Percentiles rank a stretch among this genome's conserved stretches.
These are phyloP conservation scores for Gari tellinella DNA, from an alignment of 2,888 invertebrate species.

Conservation along the genomic window DNA sequence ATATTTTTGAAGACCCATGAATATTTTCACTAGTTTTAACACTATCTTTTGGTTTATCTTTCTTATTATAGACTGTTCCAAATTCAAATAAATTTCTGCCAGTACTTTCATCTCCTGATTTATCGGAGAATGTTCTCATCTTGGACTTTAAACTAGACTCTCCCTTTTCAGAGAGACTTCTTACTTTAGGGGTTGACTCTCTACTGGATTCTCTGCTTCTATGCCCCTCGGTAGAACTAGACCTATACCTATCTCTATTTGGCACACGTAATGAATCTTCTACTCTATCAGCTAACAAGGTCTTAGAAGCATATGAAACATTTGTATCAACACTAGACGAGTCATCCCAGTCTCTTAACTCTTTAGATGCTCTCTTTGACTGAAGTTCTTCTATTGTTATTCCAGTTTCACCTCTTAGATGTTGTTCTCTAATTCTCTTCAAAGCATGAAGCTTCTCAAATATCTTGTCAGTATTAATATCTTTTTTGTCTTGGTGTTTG, in stretches of 20 bases:
- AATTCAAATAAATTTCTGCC: constrained; percentile 50
- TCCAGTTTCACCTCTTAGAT: constrained; percentile 21
- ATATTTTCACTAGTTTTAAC: constrained; percentile 4
- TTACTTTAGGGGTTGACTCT: constrained; percentile 3
- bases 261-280: constrained; percentile 11
- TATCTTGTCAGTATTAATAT: constrained; percentile 38
- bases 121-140: too few species aligned
- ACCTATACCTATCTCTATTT: constrained; percentile 25
- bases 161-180: not conserved
- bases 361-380: constrained; percentile 22
- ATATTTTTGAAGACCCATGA: constrained; percentile 4
- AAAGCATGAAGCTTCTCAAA: constrained; percentile 49
- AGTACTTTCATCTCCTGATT: constrained; percentile 10
- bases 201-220: constrained; percentile 8
- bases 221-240: constrained; percentile 31
- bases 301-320: constrained; percentile 29
- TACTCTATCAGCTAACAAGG: constrained; percentile 45
- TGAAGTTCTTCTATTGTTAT: constrained; percentile 18
- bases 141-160: too few species aligned
- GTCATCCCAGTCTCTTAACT: constrained; percentile 21
- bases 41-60: constrained; percentile 18
- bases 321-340: constrained; percentile 17
- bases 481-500: constrained; percentile 3
- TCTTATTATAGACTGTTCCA: constrained; percentile 52
- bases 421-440: constrained; percentile 40